Evolutionary conservation across 2,797 vertebrate species (phyloP).

Genomic region (Alauda arvensis): DNA sequence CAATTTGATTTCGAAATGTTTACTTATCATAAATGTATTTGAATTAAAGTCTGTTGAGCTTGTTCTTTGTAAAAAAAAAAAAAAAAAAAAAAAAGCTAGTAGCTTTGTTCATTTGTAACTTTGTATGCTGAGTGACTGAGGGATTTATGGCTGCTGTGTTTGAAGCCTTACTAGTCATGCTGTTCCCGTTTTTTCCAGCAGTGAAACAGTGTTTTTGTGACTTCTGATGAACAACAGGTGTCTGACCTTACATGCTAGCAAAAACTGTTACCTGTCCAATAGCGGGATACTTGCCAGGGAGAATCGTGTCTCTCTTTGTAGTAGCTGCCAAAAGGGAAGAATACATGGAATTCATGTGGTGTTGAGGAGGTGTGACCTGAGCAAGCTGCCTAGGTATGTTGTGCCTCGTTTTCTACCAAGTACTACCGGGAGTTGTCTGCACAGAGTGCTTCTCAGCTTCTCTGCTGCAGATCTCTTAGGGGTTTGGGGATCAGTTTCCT

Average conservation of each 20-base stretch:
- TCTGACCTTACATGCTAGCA: not conserved
- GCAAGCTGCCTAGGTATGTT: not conserved
- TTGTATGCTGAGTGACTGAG: not conserved
- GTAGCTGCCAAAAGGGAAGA: not conserved
- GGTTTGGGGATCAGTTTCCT: not conserved
- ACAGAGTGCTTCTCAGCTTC: not conserved
- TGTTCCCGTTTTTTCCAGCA: not conserved
- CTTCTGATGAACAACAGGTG: not conserved
- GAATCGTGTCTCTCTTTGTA: not conserved
- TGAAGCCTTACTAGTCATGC: slow-evolving; percentile 6
- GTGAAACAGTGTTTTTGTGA: not conserved
- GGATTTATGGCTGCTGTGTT: not conserved
- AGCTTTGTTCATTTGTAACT: slow-evolving; percentile 4
- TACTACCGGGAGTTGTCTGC: not conserved
- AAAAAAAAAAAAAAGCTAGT: not conserved
- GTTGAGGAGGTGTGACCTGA: slow-evolving; percentile 1
- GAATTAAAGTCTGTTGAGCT: slow-evolving; percentile 14
- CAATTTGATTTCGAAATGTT: slow-evolving; percentile 17
- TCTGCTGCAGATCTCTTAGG: not conserved
- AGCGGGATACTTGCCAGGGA: not conserved
- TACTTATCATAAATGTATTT: not conserved
- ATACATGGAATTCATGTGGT: not conserved
- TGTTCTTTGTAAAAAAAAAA: not conserved
- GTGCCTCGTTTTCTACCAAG: not conserved
- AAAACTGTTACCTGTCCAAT: not conserved